Conservation (phyloP, 2,888 invertebrate genomes). For the Xestia ashworthii region DNA sequence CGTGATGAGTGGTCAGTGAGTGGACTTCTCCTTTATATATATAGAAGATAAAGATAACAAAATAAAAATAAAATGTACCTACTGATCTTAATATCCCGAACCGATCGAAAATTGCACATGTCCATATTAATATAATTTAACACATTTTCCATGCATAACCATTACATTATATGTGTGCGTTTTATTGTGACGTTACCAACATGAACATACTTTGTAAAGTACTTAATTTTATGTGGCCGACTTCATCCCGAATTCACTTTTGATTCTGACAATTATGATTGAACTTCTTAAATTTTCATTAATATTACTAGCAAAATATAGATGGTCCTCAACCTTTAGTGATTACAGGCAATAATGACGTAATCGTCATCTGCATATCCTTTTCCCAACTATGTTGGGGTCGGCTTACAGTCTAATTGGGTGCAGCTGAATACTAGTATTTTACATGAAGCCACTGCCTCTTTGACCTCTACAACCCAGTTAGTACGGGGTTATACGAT, state of each 20-base stretch:
- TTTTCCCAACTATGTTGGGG: not conserved
- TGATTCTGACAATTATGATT: not conserved
- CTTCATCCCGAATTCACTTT: not conserved
- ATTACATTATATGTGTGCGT: not conserved
- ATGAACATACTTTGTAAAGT: not conserved
- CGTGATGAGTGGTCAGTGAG: too few species aligned
- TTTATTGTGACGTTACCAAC: not conserved
- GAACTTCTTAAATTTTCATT: not conserved
- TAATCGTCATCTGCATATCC: not conserved
- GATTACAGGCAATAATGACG: too few species aligned
- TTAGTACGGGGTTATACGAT: too few species aligned
- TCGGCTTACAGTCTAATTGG: not conserved
- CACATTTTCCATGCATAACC: not conserved
- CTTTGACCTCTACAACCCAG: too few species aligned
- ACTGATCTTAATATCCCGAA: not conserved
- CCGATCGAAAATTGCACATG: not conserved
- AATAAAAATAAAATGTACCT: too few species aligned
- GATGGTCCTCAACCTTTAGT: not conserved
- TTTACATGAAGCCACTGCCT: too few species aligned
- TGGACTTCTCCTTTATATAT: too few species aligned
- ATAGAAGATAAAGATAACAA: too few species aligned
- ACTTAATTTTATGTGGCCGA: not conserved
- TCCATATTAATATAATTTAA: not conserved
- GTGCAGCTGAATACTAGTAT: too few species aligned
- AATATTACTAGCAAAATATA: not conserved